phyloP scores from a whole-genome alignment of 2,797 vertebrate genomes.

The Hypotaenidia philippensis region DNA sequence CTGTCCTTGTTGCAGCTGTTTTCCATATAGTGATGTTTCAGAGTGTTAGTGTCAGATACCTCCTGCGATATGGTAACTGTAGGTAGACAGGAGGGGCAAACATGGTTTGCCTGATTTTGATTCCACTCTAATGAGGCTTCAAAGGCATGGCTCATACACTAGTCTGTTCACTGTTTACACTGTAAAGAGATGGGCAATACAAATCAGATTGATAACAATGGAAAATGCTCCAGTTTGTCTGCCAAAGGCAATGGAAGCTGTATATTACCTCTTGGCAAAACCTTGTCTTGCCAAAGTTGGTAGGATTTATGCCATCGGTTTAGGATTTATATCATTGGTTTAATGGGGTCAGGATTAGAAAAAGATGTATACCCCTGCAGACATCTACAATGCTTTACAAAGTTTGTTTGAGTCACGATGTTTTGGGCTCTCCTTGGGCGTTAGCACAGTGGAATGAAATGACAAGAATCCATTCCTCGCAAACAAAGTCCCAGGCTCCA shows the following conservation, averaged over 20 bases:
- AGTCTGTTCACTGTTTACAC: not conserved
- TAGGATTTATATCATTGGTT: not conserved
- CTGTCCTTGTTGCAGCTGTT: constrained; percentile 33
- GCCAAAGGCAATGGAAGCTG: not conserved
- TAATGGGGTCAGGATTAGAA: not conserved
- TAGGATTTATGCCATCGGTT: not conserved
- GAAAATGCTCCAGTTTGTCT: not conserved
- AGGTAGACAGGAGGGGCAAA: not conserved
- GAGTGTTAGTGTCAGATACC: not conserved
- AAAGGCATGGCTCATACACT: not conserved
- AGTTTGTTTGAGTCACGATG: not conserved
- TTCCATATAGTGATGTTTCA: not conserved
- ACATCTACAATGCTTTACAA: not conserved
- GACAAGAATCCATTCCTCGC: not conserved
- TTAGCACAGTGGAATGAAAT: not conserved
- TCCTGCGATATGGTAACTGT: not conserved
- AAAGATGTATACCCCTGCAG: not conserved
- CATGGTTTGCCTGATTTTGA: not conserved
- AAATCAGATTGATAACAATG: not conserved
- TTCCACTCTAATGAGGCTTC: not conserved
- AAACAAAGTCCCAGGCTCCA: not conserved
- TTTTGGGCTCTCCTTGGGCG: not conserved
- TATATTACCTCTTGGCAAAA: not conserved
- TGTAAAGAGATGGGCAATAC: not conserved
- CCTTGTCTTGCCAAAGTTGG: not conserved